Evolutionary conservation across 2,113 vertebrate species (phyloP), one percentile per base, ranked within the genome.

Genomic region (Macrotus californicus): DNA sequence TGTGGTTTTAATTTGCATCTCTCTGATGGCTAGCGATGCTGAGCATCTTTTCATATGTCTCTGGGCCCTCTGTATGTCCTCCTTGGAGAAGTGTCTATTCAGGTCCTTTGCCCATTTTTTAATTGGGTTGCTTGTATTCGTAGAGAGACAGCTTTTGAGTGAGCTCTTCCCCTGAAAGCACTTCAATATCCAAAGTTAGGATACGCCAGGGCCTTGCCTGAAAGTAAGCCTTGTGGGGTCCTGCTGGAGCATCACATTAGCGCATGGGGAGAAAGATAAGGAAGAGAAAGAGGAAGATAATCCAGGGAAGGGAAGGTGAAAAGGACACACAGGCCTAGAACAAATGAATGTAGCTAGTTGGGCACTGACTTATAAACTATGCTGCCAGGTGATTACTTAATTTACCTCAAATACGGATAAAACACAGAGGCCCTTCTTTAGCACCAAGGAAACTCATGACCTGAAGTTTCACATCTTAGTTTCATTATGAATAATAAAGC

Each of bases 401-500:
- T 4, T 15, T 56, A 46, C 18, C 66, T 88, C 34, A 46, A 43
- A 70, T 7, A 64, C 19, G 66, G 70, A 72, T 39, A 10, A 87
- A 76, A 75, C 48, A 39, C 1, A 90, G 36, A 70, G 26, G 43
- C 8, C 11, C 26, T 75, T 79, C 56, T 18, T 73, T 48, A 79
- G 52, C 15, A 73, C 59, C n/a, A 50, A 87, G 34, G 39, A 56
- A 59, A 89, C 83, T 66, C 46, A 48, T n/a, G 39, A 87, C 15
- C 70, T 83, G 52, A 89, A 59, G 34, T 94, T 96, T 92, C 91
- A 84, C 16, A 70, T 90, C 73, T 89, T 80, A 81, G 34, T 96
- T 92, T 96, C 85, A 79, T 79, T 73, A 87, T 88, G 92, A 97
- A 94, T 77, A 88, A 82, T 29, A 96, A 89, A 87, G 22, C 56